Evolutionary conservation across 2,888 invertebrate species (phyloP), one percentile per base, ranked within the genome.

Genomic region (Malachius bipustulatus): DNA sequence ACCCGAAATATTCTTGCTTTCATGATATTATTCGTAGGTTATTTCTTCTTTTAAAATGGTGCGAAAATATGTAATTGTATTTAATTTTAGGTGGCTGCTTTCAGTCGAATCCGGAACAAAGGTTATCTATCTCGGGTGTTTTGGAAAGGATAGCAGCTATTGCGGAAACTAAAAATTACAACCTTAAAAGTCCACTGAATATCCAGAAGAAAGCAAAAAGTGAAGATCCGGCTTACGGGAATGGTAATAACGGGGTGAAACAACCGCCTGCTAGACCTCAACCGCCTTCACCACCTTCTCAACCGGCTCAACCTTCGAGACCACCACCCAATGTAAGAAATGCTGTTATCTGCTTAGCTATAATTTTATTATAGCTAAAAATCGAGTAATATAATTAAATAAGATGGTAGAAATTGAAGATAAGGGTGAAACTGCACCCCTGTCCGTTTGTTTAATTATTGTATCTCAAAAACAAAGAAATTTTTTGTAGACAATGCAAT

Each of bases 141-240:
- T 65, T 93, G 50, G 90, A 93, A 57, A 72, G 85, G 46, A 62
- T 96, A 44, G 88, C 85, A 36, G 85, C 90, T 36, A 80, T 96
- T 48, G 85, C 89, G 1, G 87, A 90, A 63, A 81, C 84, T 36
- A 76, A 81, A 59, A 77, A 77, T 46, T 78, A 88, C 65, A 80
- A 83, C 63, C 70, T 89, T 38, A 82, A 82, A 61, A 81, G 80
- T 53, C 76, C 88, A 46, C 67, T 89, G 49, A 73, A 73, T 56
- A 67, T 80, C 11, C 36, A 14, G 16, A 34, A 40, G 56, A 74
- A 75, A 64, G 67, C 69, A 64, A 70, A 69, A 44, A 40, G 45
- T 28, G 43, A 50, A 32, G 49, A 49, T 28, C 41, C 43, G 32
- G 42, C 39, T 35, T 52, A 54, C 40, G 40, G 44, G 11, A 51